Evolutionary conservation across 30 jellyfish, hydroid and myxozoan species (phyloP).

Genomic region (Aurelia sp.): DNA sequence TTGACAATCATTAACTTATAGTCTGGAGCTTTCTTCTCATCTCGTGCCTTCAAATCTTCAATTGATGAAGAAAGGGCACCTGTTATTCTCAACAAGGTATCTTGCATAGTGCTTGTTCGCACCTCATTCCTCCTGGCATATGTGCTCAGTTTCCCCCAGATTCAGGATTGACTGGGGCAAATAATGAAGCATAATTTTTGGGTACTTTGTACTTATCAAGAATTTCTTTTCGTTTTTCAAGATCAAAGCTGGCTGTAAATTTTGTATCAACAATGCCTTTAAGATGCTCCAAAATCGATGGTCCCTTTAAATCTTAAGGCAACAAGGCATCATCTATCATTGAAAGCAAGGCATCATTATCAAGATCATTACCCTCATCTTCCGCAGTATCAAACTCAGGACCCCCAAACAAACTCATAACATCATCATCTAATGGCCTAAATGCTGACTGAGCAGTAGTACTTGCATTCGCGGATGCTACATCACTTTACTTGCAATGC

Average conservation of each 20-base stretch:
- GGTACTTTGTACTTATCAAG: slow-evolving; percentile 8
- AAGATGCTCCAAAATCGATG: slow-evolving; percentile 15
- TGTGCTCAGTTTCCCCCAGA: slow-evolving; percentile 7
- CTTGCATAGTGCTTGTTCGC: not conserved
- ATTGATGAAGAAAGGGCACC: slow-evolving; percentile 33
- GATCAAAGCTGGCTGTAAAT: no score
- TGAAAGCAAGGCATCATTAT: slow-evolving; percentile 29
- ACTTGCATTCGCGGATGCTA: slow-evolving; percentile 23
- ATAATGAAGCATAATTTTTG: not conserved
- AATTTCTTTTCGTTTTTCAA: no score
- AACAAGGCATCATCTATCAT: slow-evolving; percentile 20
- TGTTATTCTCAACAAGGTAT: slow-evolving; percentile 18
- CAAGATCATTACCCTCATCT: slow-evolving; percentile 21
- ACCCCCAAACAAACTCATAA: slow-evolving; percentile 19
- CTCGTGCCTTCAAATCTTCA: slow-evolving; percentile 25
- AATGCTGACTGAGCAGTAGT: slow-evolving; percentile 29
- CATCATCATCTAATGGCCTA: slow-evolving; percentile 21
- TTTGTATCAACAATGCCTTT: slow-evolving; percentile 2
- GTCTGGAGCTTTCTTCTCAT: slow-evolving; percentile 4
- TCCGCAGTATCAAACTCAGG: slow-evolving; percentile 11
- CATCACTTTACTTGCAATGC: no score
- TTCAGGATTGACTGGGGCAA: slow-evolving; percentile 37
- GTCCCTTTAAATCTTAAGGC: not conserved
- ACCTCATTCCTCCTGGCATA: not conserved
- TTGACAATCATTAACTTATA: slow-evolving; percentile 8